Base-by-base conservation (phyloP, 2,113 vertebrate species). In the Cacatua alba region DNA sequence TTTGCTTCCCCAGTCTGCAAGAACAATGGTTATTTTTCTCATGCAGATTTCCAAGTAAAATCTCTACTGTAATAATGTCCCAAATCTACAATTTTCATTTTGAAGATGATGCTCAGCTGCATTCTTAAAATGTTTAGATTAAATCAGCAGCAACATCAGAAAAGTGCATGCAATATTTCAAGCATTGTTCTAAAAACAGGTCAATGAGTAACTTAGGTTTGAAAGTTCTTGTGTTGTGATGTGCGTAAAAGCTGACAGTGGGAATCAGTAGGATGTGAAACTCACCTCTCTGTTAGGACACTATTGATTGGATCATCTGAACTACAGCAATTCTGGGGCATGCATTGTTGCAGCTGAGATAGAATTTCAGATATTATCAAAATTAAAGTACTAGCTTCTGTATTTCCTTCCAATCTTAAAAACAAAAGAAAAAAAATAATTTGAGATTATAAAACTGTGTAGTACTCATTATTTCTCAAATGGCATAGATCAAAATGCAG, bases 271-370 rank as follows among this genome's bases (percentile, higher is more conserved):
- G 28, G n/a, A n/a, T 7, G 26, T 57, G 10, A 69, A 64, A 97
- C 97, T 95, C 80, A 98, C 98, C 49, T 88, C 72, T 97, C 97
- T 10, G 90, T 59, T 26, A 96, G 77, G 48, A 95, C 43, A 18
- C 20, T 51, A 7, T 31, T 69, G 5, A 82, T 7, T 33, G 29
- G 17, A 62, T 75, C 84, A 15, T 24, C 29, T 17, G 57, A 39
- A 28, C 18, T 21, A n/a, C 10, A 51, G 31, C 13, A 77, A 4
- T n/a, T 48, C 37, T 28, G 65, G 6, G 97, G 96, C 8, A 94
- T 5, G 29, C 90, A 93, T 29, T 10, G 39, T 35, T 81, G 89
- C 33, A 98, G 81, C 10, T 93, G 95, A 53, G 60, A 68, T 16
- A 95, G 1, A 68, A 98, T 86, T 65, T 97, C 92, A 51, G 44